These are phyloP conservation scores for Megamerina dolium DNA, from an alignment of 2,888 invertebrate genomes.

Conservation along the genomic window DNA sequence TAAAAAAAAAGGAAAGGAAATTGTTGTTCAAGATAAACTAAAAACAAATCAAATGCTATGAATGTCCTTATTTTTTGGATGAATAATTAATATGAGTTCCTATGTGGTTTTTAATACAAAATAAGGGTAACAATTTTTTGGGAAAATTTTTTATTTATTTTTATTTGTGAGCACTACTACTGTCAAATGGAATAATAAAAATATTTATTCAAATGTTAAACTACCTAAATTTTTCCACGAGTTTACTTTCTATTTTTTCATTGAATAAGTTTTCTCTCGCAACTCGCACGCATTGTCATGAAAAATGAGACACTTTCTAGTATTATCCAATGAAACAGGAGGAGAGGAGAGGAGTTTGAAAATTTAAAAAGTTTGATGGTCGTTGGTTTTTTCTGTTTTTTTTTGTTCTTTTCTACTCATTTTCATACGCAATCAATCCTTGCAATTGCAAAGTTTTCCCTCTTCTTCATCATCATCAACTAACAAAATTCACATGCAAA, in stretches of 20 bases:
- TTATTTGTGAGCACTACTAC: too few species aligned
- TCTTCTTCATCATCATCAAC: constrained; percentile 4
- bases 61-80: constrained; percentile 26
- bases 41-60: constrained; percentile 39
- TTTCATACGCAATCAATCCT: constrained; percentile 47
- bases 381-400: constrained; percentile 16
- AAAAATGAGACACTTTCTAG: constrained; percentile 42
- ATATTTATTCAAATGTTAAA: constrained; percentile 46
- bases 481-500: too few species aligned
- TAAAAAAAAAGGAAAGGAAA: background rate
- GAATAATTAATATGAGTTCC: constrained; percentile 32
- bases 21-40: constrained; percentile 1
- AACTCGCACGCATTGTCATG: constrained; percentile 22
- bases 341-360: too few species aligned
- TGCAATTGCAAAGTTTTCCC: constrained; percentile 43
- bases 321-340: too few species aligned
- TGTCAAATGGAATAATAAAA: constrained; percentile 1
- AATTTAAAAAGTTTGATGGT: too few species aligned
- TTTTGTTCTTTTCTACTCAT: constrained; percentile 29
- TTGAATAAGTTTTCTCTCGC: constrained; percentile 5
- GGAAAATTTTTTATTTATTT: constrained; percentile 16
- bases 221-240: constrained; percentile 19
- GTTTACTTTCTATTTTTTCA: constrained; percentile 13
- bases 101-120: too few species aligned
- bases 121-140: too few species aligned